Base-by-base conservation (phyloP, 1,140 invertebrate genomes). In the Drosophila sproati region DNA sequence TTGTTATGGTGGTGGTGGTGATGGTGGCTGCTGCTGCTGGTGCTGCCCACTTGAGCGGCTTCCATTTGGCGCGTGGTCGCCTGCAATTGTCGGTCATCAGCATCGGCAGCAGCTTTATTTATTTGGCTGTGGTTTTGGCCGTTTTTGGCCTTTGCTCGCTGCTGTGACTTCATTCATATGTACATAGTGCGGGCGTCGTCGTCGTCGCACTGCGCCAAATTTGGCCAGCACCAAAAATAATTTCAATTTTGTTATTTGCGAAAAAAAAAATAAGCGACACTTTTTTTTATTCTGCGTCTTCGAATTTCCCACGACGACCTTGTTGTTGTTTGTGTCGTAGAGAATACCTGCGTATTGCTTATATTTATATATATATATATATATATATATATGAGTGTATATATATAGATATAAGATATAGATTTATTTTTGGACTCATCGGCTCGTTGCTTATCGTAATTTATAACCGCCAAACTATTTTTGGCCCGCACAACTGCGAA, bases 381-480 rank as follows among this genome's bases (percentile, higher is more conserved):
- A 1, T 20, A 1, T 20, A 20, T 20, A 10, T 67, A 8, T 4
- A 73, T 56, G n/a, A 34, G 32, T 34, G 32, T 34, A 34, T 41
- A 10, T 41, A 41, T 12, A 20, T 20, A 20, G 0, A 20, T 20
- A 20, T 20, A 20, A 20, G 20, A 20, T 20, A 10, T 67, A 8
- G 4, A 73, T 61, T 68, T 87, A 89, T 89, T 78, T 85, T 80
- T 89, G 82, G 77, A 56, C 47, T 39, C 70, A 50, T 60, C 60
- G 73, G 63, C 70, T 71, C 79, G 75, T 78, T 80, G 78, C 78
- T 64, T 62, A 72, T 80, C 70, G 85, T 81, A 89, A 89, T 89
- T 89, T 89, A 89, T 90, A 90, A 73, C 81, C 86, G 85, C 80
- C 80, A 80, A 85, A 81, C 86, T 89, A 89, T 89, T 85, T 89